Base-by-base conservation (phyloP, 2,888 invertebrate genomes). In the Agonopterix alstromeriana region DNA sequence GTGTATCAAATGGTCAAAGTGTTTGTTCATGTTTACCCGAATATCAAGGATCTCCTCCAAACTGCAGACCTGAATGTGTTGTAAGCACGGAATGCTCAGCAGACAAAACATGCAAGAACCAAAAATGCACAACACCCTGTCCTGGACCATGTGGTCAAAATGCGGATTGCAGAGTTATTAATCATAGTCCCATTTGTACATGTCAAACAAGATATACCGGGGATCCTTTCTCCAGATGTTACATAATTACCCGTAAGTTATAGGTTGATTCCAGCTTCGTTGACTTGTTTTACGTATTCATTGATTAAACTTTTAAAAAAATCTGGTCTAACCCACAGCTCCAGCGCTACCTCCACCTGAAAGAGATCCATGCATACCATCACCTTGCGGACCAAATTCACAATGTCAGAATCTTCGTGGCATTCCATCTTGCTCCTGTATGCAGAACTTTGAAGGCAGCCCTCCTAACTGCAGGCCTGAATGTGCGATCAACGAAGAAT, bases 1-100 rank as follows among this genome's bases (percentile, higher is more conserved):
- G 84, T 52, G 81, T 90, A 53, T 72, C 84, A 45, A 91, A 91
- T 63, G 89, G 84, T 10, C 90, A 92, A 77, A 92, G 92, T 48
- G 91, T 92, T 36, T 94, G 94, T 71, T 92, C 93, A 2, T 95
- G 95, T 70, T 76, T 93, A 52, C 91, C 92, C 9, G 91, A 90
- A 52, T 94, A 91, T 61, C 82, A 87, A 45, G 94, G 94, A 12
- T 89, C 91, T 49, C 93, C 94, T 45, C 93, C 93, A 50, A 90
- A 91, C 61, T 94, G 94, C 67, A 87, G 93, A 60, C 94, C 93
- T n/a, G 93, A 93, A 77, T 94, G 93, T 77, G 91, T 91, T n/a
- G 90, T 92, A 10, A 93, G 92, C 63, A 85, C 92, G 17, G 93
- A 93, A 76, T 93, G 94, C 67, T 69, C 91, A 1, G 75, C 87